Conservation (phyloP, 2,113 vertebrate genomes). For the Tympanuchus pallidicinctus region DNA sequence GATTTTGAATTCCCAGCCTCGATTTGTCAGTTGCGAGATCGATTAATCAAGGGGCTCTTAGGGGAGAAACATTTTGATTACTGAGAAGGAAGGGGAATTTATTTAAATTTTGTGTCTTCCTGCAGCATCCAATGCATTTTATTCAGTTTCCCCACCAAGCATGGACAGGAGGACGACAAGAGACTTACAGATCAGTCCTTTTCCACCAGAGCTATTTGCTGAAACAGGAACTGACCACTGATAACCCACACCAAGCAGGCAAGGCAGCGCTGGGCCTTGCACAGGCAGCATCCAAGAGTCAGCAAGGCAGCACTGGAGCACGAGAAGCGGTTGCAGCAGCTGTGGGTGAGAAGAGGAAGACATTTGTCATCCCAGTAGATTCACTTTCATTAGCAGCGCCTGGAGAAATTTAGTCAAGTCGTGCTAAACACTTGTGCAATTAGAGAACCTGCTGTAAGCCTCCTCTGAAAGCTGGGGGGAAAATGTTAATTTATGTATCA, state of each 20-base stretch:
- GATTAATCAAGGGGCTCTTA: slow-evolving; percentile 61
- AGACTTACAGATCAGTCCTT: not conserved
- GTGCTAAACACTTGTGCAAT: not conserved
- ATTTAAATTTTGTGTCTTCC: slow-evolving; percentile 44
- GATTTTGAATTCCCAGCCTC: slow-evolving; percentile 40
- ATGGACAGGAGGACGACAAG: fast-evolving
- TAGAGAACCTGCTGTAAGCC: not conserved
- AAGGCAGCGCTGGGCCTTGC: not conserved
- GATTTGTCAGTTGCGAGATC: slow-evolving; percentile 57
- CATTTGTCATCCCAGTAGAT: not conserved
- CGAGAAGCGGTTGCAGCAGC: not conserved
- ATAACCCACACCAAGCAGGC: not conserved
- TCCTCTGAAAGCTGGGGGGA: not conserved
- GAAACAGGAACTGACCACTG: not conserved
- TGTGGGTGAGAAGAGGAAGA: not conserved
- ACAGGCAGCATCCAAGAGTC: not conserved
- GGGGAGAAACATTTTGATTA: slow-evolving; percentile 45
- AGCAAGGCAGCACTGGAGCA: not conserved
- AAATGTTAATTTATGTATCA: not conserved
- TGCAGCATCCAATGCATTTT: slow-evolving; percentile 8
- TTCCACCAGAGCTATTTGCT: not conserved
- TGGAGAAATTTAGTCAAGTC: not conserved
- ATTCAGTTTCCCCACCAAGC: not conserved
- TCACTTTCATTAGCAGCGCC: not conserved
- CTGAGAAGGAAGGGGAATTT: slow-evolving; percentile 22